Percentiles rank a stretch among this genome's conserved stretches.
Conservation (phyloP, 2,113 vertebrate genomes). For the Laterallus jamaicensis region DNA sequence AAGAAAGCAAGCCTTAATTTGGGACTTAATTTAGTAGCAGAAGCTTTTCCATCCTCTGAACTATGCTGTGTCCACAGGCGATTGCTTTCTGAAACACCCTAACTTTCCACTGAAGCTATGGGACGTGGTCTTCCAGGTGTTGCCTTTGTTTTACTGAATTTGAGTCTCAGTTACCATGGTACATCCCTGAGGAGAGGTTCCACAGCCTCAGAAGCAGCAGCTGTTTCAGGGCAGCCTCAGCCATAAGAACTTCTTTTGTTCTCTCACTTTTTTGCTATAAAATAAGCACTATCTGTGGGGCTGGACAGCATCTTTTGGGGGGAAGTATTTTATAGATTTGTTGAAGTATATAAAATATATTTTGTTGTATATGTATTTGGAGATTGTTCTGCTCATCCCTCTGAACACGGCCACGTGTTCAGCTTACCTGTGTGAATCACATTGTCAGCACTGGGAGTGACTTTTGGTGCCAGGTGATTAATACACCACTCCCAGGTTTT, state of each 20-base stretch:
- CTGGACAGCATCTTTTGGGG: neutral
- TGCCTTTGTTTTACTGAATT: neutral
- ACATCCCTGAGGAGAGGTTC: neutral
- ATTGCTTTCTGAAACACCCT: neutral
- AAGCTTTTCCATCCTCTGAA: neutral
- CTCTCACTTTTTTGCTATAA: neutral
- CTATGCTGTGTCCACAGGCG: too few relatives aligned
- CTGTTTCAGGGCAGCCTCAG: neutral
- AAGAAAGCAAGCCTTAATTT: neutral
- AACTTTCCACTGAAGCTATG: neutral
- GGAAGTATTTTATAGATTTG: neutral
- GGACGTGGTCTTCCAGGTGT: neutral
- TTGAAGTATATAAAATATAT: neutral
- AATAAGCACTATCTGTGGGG: neutral
- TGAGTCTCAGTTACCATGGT: rapidly evolving
- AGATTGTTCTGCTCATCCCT: neutral
- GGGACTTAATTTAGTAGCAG: neutral
- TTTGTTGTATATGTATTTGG: neutral
- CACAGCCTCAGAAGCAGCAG: neutral
- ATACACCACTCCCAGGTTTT: neutral
- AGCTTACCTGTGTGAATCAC: rapidly evolving
- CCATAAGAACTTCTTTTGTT: neutral
- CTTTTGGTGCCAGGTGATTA: neutral
- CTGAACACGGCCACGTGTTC: neutral
- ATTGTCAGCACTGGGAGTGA: neutral